Base-by-base conservation (phyloP, 2,113 vertebrate genomes). In the Cryptoleucopteryx plumbea region DNA sequence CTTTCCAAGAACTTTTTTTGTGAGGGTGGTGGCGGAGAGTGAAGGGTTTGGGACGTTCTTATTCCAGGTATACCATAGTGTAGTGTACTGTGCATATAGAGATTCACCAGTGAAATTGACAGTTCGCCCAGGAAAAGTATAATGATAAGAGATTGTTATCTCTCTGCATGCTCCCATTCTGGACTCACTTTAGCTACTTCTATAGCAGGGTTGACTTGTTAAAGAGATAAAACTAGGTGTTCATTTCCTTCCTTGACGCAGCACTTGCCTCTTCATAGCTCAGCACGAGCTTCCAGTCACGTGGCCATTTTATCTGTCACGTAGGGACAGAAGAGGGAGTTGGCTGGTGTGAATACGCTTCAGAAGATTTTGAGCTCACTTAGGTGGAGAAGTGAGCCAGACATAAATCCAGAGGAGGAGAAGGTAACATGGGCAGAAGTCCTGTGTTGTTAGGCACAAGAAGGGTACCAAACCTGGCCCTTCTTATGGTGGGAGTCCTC, bases 151-250 rank as follows among this genome's bases (percentile, higher is more conserved):
- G 66, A 38, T 82, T 88, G 22, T 88, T 86, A 90, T 85, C 34
- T 93, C 70, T 92, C 94, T 92, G 61, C 85, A 79, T 93, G 74
- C n/a, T 91, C 63, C 92, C 23, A 66, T 84, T 94, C 66, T 88
- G 67, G 91, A 73, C 63, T 93, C 42, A 55, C 34, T 84, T 67
- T 40, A 82, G 21, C 31, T 93, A 52, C 96, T 94, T 92, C 62
- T 94, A 3, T 65, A 47, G 31, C 59, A 72, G n/a, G 71, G 23
- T 77, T 61, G 34, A 65, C 74, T 94, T 77, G 63, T 80, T 95
- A 72, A 86, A 85, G 75, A 93, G 85, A 36, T 55, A 84, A 93
- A 90, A 73, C 52, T 55, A 10, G 43, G 52, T 88, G 78, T 50
- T 95, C 34, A n/a, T 84, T 79, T 78, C n/a, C 50, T 91, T 91